A percentile compares a stretch with the other conserved stretches of the same genome.
Evolutionary conservation across 1,140 invertebrate species (phyloP).

Genomic region (Drosophila asahinai): DNA sequence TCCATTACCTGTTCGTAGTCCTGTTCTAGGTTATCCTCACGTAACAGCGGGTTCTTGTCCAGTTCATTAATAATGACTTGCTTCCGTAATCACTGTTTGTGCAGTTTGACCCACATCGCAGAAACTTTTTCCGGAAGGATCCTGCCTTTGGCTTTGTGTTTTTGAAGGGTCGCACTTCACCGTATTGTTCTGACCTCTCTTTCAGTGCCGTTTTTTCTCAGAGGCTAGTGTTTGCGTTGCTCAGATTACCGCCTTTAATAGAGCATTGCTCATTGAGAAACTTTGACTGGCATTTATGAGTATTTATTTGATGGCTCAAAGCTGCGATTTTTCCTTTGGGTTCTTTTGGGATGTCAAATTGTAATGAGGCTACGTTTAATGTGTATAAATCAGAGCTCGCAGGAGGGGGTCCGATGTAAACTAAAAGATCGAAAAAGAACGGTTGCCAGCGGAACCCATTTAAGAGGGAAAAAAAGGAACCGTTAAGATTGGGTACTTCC

Average conservation of each 20-base stretch:
- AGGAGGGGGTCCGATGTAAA: too few species aligned
- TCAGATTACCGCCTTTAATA: conserved; percentile 14
- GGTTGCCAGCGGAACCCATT: too few species aligned
- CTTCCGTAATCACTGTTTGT: background rate
- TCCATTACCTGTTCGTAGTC: background rate
- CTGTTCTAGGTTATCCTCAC: background rate
- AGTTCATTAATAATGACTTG: conserved; percentile 8
- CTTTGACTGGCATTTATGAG: conserved; percentile 3
- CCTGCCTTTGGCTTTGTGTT: conserved; percentile 2
- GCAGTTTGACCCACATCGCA: conserved; percentile 10
- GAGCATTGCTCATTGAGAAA: conserved; percentile 4
- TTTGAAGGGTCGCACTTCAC: conserved; percentile 11
- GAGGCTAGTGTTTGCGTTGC: background rate
- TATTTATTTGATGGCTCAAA: background rate
- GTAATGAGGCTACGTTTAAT: too few species aligned
- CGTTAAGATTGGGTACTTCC: too few species aligned
- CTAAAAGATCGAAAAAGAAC: too few species aligned
- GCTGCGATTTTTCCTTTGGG: background rate
- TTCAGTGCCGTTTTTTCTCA: background rate
- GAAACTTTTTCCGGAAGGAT: conserved; percentile 1
- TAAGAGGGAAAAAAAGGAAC: too few species aligned
- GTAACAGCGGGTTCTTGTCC: background rate
- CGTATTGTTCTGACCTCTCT: conserved; percentile 1
- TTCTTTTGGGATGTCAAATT: too few species aligned
- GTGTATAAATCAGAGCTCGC: too few species aligned